phyloP scores from a whole-genome alignment of 1,140 invertebrate genomes.

The Aricia agestis region DNA sequence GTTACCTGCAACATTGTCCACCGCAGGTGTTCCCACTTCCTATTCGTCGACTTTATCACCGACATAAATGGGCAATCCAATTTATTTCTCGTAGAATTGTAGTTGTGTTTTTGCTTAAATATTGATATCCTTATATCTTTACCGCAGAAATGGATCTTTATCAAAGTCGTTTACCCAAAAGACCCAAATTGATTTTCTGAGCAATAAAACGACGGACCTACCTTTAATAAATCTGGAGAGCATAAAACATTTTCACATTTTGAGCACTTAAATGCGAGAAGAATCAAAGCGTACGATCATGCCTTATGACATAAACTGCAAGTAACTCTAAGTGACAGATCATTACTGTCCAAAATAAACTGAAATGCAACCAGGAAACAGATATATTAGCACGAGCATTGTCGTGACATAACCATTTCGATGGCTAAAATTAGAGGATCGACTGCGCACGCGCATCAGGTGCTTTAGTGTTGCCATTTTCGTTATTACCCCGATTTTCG shows the following conservation, averaged over 20 bases:
- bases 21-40: neutral
- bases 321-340: conserved; percentile 16
- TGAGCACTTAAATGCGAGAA: neutral
- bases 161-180: too few species aligned
- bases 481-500: conserved; percentile 39
- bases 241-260: neutral
- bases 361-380: conserved; percentile 37
- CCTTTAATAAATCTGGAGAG: neutral
- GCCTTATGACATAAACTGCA: conserved; percentile 4
- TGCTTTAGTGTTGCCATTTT: conserved; percentile 45
- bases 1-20: neutral
- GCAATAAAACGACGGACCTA: neutral
- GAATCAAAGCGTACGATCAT: neutral
- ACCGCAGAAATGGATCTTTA: neutral
- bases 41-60: neutral
- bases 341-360: conserved; percentile 22
- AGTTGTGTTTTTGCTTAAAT: neutral
- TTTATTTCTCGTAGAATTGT: neutral
- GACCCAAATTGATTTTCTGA: too few species aligned
- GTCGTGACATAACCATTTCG: conserved; percentile 55
- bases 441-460: conserved; percentile 52
- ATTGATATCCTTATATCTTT: too few species aligned
- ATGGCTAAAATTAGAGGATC: conserved; percentile 56
- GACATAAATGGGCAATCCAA: neutral
- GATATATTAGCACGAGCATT: conserved; percentile 30